Base-by-base conservation (phyloP, 2,888 invertebrate species). In the Tuberolachnus salignus region DNA sequence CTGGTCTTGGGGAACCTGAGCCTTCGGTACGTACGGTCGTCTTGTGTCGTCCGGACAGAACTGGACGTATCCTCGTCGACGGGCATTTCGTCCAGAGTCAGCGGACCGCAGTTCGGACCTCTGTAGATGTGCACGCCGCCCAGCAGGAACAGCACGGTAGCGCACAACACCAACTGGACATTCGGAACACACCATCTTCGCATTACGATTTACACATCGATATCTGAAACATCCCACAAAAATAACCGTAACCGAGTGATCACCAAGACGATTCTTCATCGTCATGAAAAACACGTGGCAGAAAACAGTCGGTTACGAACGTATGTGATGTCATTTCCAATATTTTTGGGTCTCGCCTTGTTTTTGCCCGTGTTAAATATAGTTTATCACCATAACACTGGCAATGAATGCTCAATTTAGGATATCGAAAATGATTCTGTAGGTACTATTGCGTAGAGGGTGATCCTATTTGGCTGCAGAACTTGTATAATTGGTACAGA, bases 1-100 rank as follows among this genome's bases (percentile, higher is more conserved):
- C 87, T 88, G 64, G 90, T 90, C 82, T 89, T 88, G 3, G 90
- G 88, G 82, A 91, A 90, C 84, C 90, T 89, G 81, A 89, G 87
- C 81, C 86, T 88, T 84, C 83, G 73, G 51, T 81, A 81, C 14
- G 81, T 23, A 8, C 80, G 53, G 42, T 81, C 78, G 70, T 74
- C 75, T 44, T 82, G 81, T 14, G 81, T 69, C 13, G 75, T 75
- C 14, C 75, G 75, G 46, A 55, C 21, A 9, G 49, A 34, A 49
- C 67, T 57, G 42, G 69, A 59, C 0, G 51, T 42, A 21, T 78
- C 78, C 59, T 78, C 78, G 67, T 67, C 78, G 67, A 69, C 69
- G 59, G 42, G 42, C 57, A 23, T 21, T 6, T 69, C 78, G 78
- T 67, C 78, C 78, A 51, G 59, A 57, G 59, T n/a, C 67, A 14